These are phyloP conservation scores for Thunnus thynnus DNA, from an alignment of 2,113 vertebrate species.

Conservation along the genomic window DNA sequence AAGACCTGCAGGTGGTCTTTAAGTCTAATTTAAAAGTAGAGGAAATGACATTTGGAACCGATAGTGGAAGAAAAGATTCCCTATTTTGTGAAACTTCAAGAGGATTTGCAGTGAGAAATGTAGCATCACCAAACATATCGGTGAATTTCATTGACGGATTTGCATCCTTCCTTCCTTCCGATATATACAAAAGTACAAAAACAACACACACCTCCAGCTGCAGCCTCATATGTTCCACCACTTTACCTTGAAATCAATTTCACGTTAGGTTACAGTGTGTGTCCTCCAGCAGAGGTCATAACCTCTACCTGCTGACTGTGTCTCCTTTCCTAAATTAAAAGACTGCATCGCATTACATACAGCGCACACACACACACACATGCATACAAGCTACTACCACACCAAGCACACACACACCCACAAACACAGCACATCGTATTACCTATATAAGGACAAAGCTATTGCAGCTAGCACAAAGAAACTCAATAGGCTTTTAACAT, in stretches of 20 bases:
- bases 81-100: too few relatives aligned
- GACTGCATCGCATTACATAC: conserved; percentile 77
- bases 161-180: too few relatives aligned
- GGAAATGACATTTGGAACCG: too few relatives aligned
- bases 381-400: conserved; percentile 27
- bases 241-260: conserved; percentile 72
- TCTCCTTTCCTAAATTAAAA: conserved; percentile 79
- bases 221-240: conserved; percentile 31
- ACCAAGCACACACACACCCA: conserved; percentile 20
- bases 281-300: conserved; percentile 69
- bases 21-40: not conserved
- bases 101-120: too few relatives aligned
- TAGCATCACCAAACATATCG: too few relatives aligned
- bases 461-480: conserved; percentile 62
- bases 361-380: conserved; percentile 21
- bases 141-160: conserved; percentile 41
- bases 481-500: conserved; percentile 81
- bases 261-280: conserved; percentile 51
- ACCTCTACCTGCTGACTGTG: conserved; percentile 80
- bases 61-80: too few relatives aligned
- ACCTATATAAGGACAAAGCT: conserved; percentile 66
- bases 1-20: not conserved
- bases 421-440: conserved; percentile 72
- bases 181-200: too few relatives aligned
- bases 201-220: conserved; percentile 3